phyloP scores from a whole-genome alignment of 2,113 vertebrate genomes.

The Oryzias javanicus region DNA sequence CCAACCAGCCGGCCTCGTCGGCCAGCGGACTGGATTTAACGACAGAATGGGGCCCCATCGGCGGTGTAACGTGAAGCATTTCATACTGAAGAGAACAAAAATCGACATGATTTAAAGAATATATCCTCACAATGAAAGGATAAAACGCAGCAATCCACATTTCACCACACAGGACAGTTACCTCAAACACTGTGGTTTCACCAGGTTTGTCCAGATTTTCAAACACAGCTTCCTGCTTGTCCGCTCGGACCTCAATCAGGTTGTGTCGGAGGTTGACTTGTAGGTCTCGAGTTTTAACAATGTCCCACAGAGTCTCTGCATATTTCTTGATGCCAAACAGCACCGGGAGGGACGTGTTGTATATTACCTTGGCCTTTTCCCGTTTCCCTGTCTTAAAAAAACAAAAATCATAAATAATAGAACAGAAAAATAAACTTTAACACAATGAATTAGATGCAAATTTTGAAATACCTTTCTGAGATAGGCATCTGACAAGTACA shows the following conservation, averaged over 20 bases:
- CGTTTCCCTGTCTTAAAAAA: conserved; percentile 83
- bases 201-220: conserved; percentile 89
- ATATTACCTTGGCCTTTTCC: conserved; percentile 87
- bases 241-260: conserved; percentile 89
- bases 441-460: neutral
- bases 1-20: conserved; percentile 85
- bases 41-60: conserved; percentile 88
- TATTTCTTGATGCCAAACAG: conserved; percentile 95
- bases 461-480: conserved; percentile 83
- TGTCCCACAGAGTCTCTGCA: conserved; percentile 85
- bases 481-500: conserved; percentile 92
- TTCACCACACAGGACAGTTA: conserved; percentile 50
- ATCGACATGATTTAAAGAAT: neutral
- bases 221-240: conserved; percentile 93
- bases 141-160: neutral
- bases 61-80: conserved; percentile 97
- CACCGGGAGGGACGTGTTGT: conserved; percentile 89
- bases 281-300: conserved; percentile 82
- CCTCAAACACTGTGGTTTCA: conserved; percentile 84
- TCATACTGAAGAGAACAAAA: conserved; percentile 81
- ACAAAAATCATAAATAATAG: conserved; percentile 18
- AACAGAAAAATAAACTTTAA: neutral
- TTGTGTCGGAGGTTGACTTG: conserved; percentile 86
- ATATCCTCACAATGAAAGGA: neutral
- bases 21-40: conserved; percentile 82